Evolutionary conservation across 2,888 invertebrate genomes (phyloP).

Genomic region (Ophraella communa): DNA sequence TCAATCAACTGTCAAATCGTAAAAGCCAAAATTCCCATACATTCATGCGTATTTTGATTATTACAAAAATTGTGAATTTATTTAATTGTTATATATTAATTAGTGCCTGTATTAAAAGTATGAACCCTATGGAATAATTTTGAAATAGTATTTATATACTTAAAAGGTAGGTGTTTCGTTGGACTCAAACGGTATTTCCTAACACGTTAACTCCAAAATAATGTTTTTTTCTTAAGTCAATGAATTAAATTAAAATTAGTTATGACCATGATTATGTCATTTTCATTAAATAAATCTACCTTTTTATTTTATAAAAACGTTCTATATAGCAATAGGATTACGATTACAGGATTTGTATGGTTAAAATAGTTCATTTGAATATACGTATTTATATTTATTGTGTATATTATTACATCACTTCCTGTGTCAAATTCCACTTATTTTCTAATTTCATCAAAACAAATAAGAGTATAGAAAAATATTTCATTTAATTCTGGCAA

Average conservation of each 20-base stretch:
- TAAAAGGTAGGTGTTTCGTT: background rate
- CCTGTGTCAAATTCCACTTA: constrained; percentile 6
- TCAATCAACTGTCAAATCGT: constrained; percentile 3
- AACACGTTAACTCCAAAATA: constrained; percentile 2
- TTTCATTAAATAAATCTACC: background rate
- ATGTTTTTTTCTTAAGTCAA: background rate
- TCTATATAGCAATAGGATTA: background rate
- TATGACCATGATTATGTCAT: background rate
- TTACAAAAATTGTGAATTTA: constrained; percentile 5
- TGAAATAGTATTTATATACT: background rate
- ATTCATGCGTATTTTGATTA: constrained; percentile 8
- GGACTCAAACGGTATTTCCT: background rate
- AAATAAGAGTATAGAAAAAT: background rate
- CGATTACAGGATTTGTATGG: background rate
- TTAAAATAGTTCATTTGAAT: constrained; percentile 3
- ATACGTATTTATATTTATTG: constrained; percentile 7
- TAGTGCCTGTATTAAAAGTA: background rate
- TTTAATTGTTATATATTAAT: background rate
- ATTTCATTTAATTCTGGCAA: background rate
- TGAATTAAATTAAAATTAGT: background rate
- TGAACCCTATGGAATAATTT: background rate
- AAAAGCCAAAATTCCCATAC: constrained; percentile 6
- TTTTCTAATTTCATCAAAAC: background rate
- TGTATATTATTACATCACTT: constrained; percentile 4
- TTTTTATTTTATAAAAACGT: background rate